Evolutionary conservation across 2,113 vertebrate species (phyloP), one percentile per base, ranked within the genome.

Genomic region (Brevimyrus niger): DNA sequence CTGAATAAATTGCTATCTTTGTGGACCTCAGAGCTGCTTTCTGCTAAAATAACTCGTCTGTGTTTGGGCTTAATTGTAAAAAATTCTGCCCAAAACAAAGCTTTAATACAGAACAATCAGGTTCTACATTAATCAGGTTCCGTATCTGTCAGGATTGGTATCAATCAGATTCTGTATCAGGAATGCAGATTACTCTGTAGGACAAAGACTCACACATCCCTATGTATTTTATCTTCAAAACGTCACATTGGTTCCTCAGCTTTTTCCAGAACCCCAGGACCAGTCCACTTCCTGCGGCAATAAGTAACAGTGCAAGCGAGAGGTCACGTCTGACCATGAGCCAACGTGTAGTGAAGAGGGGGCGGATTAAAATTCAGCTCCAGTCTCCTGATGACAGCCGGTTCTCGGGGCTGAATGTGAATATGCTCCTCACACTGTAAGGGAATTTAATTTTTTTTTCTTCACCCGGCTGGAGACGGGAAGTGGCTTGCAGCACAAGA

Each of bases 391-490:
- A 88, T 86, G 90, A 23, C 50, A 92, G 90, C 89, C 87, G 87
- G 90, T 88, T 89, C 58, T 89, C 86, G 83, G 90, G 69, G 53
- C 27, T 89, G 88, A 84, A 80, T 87, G 55, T 88, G 76, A 76
- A 61, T 58, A 65, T 47, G 47, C 47, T 51, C n/a, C 86, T 90
- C 88, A 73, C 91, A 55, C 88, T 38, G 83, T 91, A 92, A 93
- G 93, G 86, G 87, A 92, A 91, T 94, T 93, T 3, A 44, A 38
- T 19, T 42, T 21, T 42, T 76, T 76, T 80, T 91, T 90, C 69
- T 92, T 90, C 91, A 91, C 42, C 91, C 91, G 91, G 90, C 61
- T 13, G 23, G 51, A 89, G 46, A 85, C 80, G 27, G 5, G 27
- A 87, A 55, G 46, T 44, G 23, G 51, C 83, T 89, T 86, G 51